Conservation (phyloP, 2,113 vertebrate species). For the Capreolus pygargus region DNA sequence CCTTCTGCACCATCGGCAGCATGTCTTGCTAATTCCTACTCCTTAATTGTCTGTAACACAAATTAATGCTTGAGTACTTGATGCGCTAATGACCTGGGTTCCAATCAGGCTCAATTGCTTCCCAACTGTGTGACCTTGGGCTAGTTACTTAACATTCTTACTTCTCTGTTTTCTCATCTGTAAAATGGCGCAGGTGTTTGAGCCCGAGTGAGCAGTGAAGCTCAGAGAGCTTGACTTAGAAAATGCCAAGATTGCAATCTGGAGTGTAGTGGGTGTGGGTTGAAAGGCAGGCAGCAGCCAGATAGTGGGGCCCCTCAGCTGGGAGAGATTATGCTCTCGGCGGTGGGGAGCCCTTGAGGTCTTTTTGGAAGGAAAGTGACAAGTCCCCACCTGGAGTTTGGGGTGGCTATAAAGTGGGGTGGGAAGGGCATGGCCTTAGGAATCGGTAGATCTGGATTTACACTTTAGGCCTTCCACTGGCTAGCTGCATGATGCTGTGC, state of each 20-base stretch:
- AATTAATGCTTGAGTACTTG: constrained; percentile 56
- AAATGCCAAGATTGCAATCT: neutral
- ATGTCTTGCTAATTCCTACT: neutral
- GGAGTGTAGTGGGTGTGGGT: neutral
- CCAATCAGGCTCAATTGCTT: constrained; percentile 51
- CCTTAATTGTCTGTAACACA: constrained; percentile 59
- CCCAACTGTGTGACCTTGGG: constrained; percentile 53
- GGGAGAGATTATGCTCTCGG: neutral
- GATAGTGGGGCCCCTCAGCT: neutral
- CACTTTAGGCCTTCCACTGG: neutral
- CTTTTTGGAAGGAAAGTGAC: neutral
- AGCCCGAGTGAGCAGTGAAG: neutral
- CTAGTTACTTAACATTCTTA: constrained; percentile 59
- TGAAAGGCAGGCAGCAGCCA: neutral
- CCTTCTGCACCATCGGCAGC: neutral
- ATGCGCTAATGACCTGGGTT: constrained; percentile 58
- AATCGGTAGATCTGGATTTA: neutral
- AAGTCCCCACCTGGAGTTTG: neutral
- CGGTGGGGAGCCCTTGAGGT: neutral
- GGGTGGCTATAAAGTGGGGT: neutral
- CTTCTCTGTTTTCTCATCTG: constrained; percentile 51
- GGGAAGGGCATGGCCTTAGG: neutral
- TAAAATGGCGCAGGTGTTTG: neutral
- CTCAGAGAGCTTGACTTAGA: neutral
- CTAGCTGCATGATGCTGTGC: neutral